Evolutionary conservation across 2,888 invertebrate species (phyloP), one percentile per base, ranked within the genome.

Genomic region (Caenorhabditis zanzibari): DNA sequence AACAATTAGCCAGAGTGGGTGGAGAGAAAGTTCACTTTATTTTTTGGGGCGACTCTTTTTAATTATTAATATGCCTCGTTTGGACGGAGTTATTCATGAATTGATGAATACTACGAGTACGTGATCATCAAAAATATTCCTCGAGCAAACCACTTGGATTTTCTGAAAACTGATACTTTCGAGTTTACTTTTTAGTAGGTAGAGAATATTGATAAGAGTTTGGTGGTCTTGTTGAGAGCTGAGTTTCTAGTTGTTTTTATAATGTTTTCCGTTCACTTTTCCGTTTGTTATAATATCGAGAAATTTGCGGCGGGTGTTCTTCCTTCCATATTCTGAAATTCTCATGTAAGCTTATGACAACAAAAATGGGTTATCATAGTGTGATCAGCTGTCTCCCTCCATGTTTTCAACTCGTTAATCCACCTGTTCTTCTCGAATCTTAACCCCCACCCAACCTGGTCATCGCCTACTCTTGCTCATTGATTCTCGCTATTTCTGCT

Each of bases 21-120:
- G 44, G 26, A 24, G 41, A 28, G 19, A 12, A 35, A 41, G 22
- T 66, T 75, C 56, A 58, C 47, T 44, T 74, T 28, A 26, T 59
- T 22, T 28, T 58, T 38, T 10, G 7, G 19, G 22, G 12, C 9
- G 61, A 61, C 3, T 47, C 47, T 49, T 49, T 49, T 76, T 68
- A 66, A 66, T 76, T 35, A 68, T 76, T 68, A 76, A 76, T 76
- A 56, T 59, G 49, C 35, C 47, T 49, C 47, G 35, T 28, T 38
- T 26, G 7, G 28, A 7, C 24, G 26, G 75, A 68, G 59, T 76
- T 59, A 68, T 66, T 76, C 49, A 76, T 59, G 4, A 0, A 26
- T 44, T 44, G 24, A 44, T 16, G 24, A 54, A 28, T 28, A 47
- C 47, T 64, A 26, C 9, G 26, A 52, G n/a, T 75, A 66, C 75